A percentile compares a stretch with the other conserved stretches of the same genome.
Conservation (phyloP, 2,888 invertebrate genomes). For the Rhaphigaster nebulosa region DNA sequence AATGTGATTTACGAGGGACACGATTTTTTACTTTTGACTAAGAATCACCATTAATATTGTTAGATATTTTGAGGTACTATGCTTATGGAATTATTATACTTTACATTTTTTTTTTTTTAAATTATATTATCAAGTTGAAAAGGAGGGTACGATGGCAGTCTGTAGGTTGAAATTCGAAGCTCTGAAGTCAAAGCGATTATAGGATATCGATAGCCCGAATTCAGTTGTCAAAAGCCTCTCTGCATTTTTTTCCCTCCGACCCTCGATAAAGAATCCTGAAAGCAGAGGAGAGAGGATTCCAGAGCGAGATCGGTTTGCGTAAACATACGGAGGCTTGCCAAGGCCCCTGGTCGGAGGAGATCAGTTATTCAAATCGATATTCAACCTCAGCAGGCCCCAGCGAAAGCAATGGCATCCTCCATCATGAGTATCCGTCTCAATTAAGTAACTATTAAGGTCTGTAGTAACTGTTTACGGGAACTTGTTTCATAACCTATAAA, state of each 20-base stretch:
- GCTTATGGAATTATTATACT: no score
- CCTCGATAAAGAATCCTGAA: constrained; percentile 4
- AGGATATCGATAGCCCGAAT: not conserved
- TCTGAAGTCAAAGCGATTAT: not conserved
- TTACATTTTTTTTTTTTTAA: no score
- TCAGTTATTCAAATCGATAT: constrained; percentile 29
- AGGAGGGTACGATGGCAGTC: not conserved
- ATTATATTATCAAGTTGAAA: no score
- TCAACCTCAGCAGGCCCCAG: not conserved
- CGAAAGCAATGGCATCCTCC: not conserved
- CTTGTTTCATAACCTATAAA: not conserved
- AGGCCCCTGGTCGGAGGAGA: not conserved
- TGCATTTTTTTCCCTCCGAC: not conserved
- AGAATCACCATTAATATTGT: no score
- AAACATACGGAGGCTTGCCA: not conserved
- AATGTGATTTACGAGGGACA: no score
- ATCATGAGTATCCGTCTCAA: not conserved
- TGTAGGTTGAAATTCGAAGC: not conserved
- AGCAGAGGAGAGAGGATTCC: not conserved
- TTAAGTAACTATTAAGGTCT: not conserved
- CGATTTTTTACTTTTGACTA: no score
- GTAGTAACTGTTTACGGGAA: not conserved
- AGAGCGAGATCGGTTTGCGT: not conserved
- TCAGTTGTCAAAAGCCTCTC: not conserved
- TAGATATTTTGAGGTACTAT: no score